Percentiles rank a stretch among this genome's conserved stretches.
These are phyloP conservation scores for Tribolium freemani DNA, from an alignment of 2,888 invertebrate genomes.

Conservation along the genomic window DNA sequence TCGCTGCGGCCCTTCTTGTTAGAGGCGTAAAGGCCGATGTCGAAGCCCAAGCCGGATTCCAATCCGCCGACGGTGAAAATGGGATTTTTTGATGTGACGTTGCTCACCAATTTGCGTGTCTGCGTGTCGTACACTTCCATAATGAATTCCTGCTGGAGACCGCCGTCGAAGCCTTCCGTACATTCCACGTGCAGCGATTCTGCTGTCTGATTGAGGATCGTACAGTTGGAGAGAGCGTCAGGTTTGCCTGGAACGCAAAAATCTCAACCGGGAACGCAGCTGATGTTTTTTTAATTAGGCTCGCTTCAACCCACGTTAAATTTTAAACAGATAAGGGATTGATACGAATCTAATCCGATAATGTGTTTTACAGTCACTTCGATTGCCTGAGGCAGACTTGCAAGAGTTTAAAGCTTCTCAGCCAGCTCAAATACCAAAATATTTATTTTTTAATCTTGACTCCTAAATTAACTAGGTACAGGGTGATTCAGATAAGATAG, in stretches of 20 bases:
- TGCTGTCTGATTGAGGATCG: slow-evolving; percentile 80
- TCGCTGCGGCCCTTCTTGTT: slow-evolving; percentile 82
- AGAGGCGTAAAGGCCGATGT: slow-evolving; percentile 77
- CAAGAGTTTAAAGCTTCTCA: not conserved
- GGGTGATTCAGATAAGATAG: too few species aligned
- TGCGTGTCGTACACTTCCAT: slow-evolving; percentile 77
- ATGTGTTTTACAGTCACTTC: too few species aligned
- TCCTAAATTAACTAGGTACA: too few species aligned
- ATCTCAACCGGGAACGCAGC: not conserved
- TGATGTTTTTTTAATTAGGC: not conserved
- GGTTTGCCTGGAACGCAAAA: slow-evolving; percentile 74
- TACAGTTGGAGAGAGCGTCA: slow-evolving; percentile 80
- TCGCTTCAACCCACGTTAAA: too few species aligned
- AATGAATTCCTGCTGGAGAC: slow-evolving; percentile 80
- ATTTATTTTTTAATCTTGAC: too few species aligned
- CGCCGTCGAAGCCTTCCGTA: slow-evolving; percentile 83
- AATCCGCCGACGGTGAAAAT: slow-evolving; percentile 78
- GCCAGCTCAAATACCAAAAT: not conserved
- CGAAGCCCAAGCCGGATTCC: slow-evolving; percentile 78
- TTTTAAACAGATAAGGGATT: too few species aligned
- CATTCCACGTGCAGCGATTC: slow-evolving; percentile 82
- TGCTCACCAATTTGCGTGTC: slow-evolving; percentile 71
- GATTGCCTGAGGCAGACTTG: not conserved
- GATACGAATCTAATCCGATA: too few species aligned
- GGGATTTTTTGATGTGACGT: slow-evolving; percentile 73